Evolutionary conservation across 2,113 vertebrate species (phyloP), one percentile per base, ranked within the genome.

Genomic region (Sylvia atricapilla): DNA sequence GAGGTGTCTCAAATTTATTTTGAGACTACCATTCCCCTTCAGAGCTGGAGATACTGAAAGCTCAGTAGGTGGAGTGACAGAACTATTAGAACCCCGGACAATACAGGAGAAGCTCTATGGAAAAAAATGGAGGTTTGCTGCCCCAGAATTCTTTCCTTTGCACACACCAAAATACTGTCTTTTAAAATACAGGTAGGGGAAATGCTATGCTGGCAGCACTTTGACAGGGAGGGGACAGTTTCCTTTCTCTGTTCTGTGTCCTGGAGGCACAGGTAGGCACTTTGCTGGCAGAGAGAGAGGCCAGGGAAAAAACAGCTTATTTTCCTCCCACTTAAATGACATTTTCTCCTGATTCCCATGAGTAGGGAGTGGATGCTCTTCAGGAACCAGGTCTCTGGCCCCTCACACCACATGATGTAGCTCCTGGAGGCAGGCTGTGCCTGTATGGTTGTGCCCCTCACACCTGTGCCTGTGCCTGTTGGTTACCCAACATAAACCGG

Each of bases 401-500:
- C 37, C 41, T 78, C 10, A 1, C 18, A 74, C 33, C 0, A 0
- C 12, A 33, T 25, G 33, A 22, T 1, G 3, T 17, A 53, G 44
- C 23, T 81, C 46, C 41, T 1, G 6, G 56, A 52, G 37, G 15
- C 31, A 69, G 37, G 50, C 39, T 73, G 19, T 73, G 37, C 46
- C 41, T 47, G 4, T 35, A 35, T 66, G 41, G 12, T n/a, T 13
- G 44, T 37, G 37, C 37, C 37, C 10, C 37, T 37, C 37, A 37
- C 37, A 37, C 37, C 37, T 37, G 37, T 37, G 37, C 37, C 37
- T 37, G 37, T 37, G 37, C 37, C 37, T 37, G 37, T 37, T 60
- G 19, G n/a, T 53, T 77, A 49, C 20, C 23, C 4, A 10, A 17
- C 37, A 39, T 0, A 3, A 37, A 52, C 39, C 4, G 1, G 11